phyloP scores from a whole-genome alignment of 1,140 invertebrate species.

The Lepidotrigona ventralis region DNA sequence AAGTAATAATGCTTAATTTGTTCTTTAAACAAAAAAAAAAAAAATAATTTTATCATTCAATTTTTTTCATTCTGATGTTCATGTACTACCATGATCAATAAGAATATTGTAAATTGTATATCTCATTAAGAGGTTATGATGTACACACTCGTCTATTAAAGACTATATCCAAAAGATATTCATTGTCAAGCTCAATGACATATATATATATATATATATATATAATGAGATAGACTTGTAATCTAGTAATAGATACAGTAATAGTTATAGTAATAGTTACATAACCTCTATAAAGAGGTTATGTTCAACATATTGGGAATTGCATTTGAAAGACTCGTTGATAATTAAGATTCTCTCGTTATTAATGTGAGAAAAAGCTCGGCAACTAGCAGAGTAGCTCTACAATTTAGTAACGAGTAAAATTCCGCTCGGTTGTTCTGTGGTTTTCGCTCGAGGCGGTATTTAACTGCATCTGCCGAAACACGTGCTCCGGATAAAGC shows the following conservation, averaged over 20 bases:
- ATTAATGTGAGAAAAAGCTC: background rate
- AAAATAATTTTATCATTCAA: too few relatives aligned
- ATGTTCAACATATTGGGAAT: background rate
- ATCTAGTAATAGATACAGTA: background rate
- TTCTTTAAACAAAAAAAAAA: background rate
- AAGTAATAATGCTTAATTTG: too few relatives aligned
- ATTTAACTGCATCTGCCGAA: slow-evolving; percentile 71
- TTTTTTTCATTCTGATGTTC: background rate
- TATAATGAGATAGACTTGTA: background rate
- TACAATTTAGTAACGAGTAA: slow-evolving; percentile 13
- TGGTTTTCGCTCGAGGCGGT: slow-evolving; percentile 57
- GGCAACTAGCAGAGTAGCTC: background rate
- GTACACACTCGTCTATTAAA: background rate
- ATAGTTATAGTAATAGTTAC: too few relatives aligned
- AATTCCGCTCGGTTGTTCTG: slow-evolving; percentile 22
- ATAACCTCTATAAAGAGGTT: background rate
- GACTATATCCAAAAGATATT: background rate
- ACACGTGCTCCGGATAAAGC: slow-evolving; percentile 72
- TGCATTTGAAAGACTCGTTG: background rate
- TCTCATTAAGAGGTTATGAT: background rate
- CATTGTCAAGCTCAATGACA: background rate
- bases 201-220: too few relatives aligned
- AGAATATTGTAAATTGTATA: background rate
- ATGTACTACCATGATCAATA: background rate
- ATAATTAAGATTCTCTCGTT: background rate